Base-by-base conservation (phyloP, 2,797 vertebrate species). In the Salmo trutta region DNA sequence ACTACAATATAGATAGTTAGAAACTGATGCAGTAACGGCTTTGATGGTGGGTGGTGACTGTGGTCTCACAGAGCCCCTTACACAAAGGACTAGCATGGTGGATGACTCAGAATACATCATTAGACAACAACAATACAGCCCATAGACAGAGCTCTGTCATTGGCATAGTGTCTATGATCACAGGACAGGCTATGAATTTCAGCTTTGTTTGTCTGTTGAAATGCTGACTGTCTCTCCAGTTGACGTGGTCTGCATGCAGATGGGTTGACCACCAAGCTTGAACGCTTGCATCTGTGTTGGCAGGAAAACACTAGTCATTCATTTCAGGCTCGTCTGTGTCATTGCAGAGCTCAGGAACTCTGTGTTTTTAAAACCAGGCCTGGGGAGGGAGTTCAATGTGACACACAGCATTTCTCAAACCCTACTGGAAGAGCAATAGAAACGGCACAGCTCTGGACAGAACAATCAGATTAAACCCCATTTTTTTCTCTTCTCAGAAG, bases 91-190 rank as follows among this genome's bases (percentile, higher is more conserved):
- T 84, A 24, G 4, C 6, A 19, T 59, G 83, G 75, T 74, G 7
- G 62, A 77, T 92, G 91, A 92, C 82, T 91, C 89, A 90, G 71
- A 71, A 79, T 77, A 62, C 72, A 81, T 81, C 80, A 52, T 51
- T 7, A 1, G 5, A 75, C 41, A 14, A 47, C 78, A 88, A 91
- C 90, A 90, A 88, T 86, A 56, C 75, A 33, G 52, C 5, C 75
- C 78, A 86, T 70, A 87, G 81, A 88, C 24, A 65, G 79, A n/a
- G 67, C 36, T 47, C 66, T 76, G 67, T 76, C 52, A 24, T 71
- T 3, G 75, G 77, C 74, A 14, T 5, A 12, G 15, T 1, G 8
- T 72, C 75, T 77, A 81, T 70, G 29, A 85, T 80, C 86, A 82
- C 75, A 81, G 82, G 87, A 84, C 76, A 17, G 19, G 41, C 8